A percentile compares a stretch with the other conserved stretches of the same genome.
Evolutionary conservation across 2,797 vertebrate genomes (phyloP).

Genomic region (Limosa lapponica): DNA sequence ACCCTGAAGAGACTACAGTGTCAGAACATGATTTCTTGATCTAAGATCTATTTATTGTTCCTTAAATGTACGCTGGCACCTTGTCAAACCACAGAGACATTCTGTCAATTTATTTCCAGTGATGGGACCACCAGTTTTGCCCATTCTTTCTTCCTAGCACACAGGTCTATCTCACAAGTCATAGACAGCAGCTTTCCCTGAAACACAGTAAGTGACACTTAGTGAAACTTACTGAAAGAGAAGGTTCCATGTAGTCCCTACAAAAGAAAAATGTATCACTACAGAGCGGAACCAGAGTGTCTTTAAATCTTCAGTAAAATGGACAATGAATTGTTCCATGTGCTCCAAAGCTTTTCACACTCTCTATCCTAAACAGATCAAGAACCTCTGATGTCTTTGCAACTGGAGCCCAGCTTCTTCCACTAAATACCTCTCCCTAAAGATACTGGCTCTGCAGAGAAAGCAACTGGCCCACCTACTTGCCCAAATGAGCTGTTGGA

Average conservation of each 20-base stretch:
- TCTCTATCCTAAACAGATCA: neutral
- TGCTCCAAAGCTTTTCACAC: neutral
- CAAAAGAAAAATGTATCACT: neutral
- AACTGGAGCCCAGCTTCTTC: neutral
- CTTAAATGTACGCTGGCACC: neutral
- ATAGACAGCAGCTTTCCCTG: neutral
- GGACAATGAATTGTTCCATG: accelerated
- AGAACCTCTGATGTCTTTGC: neutral
- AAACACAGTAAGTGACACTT: neutral
- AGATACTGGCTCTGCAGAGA: accelerated
- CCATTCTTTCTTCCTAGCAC: neutral
- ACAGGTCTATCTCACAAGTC: neutral
- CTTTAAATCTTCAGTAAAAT: neutral
- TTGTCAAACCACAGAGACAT: neutral
- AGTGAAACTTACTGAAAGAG: neutral
- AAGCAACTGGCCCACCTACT: neutral
- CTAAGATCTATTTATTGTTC: neutral
- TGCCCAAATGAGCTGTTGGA: neutral
- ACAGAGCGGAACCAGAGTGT: neutral
- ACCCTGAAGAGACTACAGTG: neutral
- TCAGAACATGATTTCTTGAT: neutral
- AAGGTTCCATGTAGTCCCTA: neutral
- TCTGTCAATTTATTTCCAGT: neutral
- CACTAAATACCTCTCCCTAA: neutral
- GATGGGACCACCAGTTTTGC: neutral